phyloP scores from a whole-genome alignment of 2,113 vertebrate genomes.

The Megaceryle maxima region DNA sequence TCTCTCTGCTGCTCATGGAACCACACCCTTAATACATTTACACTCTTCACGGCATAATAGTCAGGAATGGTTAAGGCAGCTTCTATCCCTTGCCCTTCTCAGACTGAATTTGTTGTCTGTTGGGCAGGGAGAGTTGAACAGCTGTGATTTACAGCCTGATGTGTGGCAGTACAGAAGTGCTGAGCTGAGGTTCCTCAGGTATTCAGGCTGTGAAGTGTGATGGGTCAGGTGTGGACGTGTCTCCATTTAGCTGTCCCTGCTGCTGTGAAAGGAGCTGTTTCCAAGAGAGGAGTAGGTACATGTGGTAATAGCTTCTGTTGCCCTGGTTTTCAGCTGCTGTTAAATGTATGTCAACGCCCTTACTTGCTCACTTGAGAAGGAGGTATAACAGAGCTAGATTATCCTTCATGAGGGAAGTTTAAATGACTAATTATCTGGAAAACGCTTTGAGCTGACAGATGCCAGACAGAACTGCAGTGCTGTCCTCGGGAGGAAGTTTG shows the following conservation, averaged over 20 bases:
- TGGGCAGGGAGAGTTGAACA: not conserved
- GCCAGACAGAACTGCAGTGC: not conserved
- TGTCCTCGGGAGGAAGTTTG: not conserved
- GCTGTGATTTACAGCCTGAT: not conserved
- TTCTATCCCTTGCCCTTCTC: not conserved
- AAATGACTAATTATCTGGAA: slow-evolving; percentile 3
- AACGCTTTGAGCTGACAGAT: not conserved
- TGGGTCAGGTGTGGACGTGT: accelerated
- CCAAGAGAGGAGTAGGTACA: not conserved
- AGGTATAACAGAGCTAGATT: not conserved
- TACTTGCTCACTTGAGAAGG: not conserved
- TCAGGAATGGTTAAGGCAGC: not conserved
- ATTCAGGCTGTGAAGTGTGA: not conserved
- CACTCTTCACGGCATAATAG: not conserved
- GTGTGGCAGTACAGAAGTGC: not conserved
- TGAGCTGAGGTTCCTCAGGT: not conserved
- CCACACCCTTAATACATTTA: not conserved
- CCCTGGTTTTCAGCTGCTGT: not conserved
- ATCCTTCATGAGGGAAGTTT: not conserved
- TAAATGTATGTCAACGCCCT: not conserved
- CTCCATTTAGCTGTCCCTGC: not conserved
- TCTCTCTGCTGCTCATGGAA: not conserved
- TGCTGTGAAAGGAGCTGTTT: not conserved
- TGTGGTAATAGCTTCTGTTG: not conserved
- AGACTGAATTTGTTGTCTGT: not conserved